Conservation (phyloP, 2,797 vertebrate genomes). For the Syndactyla subalaris region DNA sequence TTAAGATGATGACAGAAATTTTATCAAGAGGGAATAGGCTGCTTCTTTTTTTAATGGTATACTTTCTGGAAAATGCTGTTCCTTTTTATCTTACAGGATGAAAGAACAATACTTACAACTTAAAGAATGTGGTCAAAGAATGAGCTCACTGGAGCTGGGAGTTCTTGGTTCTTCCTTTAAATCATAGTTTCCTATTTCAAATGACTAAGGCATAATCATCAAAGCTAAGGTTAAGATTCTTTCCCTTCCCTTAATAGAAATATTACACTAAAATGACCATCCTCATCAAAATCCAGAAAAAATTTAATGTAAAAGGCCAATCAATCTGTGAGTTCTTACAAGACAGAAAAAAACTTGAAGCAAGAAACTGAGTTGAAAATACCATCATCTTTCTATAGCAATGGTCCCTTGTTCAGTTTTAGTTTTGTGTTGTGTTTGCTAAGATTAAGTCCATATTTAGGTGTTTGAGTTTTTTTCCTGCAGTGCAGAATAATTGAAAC, state of each 20-base stretch:
- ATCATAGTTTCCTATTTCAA: constrained; percentile 10
- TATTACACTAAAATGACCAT: not conserved
- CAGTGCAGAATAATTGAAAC: not conserved
- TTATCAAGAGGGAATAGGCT: not conserved
- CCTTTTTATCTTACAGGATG: not conserved
- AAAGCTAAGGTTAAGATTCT: constrained; percentile 3
- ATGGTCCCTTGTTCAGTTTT: not conserved
- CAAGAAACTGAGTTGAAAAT: not conserved
- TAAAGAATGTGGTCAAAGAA: not conserved
- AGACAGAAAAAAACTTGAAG: not conserved
- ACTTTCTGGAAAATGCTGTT: constrained; percentile 1
- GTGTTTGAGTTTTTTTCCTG: not conserved
- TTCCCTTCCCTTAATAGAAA: not conserved
- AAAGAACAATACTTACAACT: not conserved
- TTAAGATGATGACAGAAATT: not conserved
- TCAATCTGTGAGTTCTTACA: not conserved
- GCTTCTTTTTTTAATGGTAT: not conserved
- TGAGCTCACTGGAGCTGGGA: constrained; percentile 1
- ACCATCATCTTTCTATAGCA: not conserved
- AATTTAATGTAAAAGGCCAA: not conserved
- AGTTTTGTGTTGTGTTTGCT: not conserved
- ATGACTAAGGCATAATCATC: not conserved
- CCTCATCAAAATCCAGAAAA: not conserved
- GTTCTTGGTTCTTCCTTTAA: not conserved
- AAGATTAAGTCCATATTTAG: not conserved